Base-by-base conservation (phyloP, 2,888 invertebrate genomes). In the Tachina lurida region DNA sequence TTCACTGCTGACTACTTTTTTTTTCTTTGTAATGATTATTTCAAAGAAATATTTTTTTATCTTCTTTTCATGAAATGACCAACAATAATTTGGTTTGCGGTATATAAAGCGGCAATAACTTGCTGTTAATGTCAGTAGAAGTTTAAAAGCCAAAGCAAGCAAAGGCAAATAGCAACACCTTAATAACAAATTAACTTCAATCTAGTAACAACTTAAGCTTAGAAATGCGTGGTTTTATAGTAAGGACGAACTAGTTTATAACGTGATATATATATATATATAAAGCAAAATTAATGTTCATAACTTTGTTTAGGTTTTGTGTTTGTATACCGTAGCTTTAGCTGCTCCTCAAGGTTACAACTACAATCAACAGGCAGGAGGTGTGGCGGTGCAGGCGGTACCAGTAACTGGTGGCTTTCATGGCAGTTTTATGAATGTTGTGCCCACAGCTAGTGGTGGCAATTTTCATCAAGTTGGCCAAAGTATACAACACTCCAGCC, bases 151-250 rank as follows among this genome's bases (percentile, higher is more conserved):
- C 81, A 65, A 84, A 87, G 82, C 77, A 87, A 87, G 82, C 87
- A 88, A 88, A 86, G 7, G 31, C 31, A 31, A 31, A 31, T 5
- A 31, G 88, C 87, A 88, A 88, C 86, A 87, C 84, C 87, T 80
- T 58, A 88, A 68, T 65, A 84, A 74, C 73, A 67, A 74, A 62
- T 87, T 84, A 76, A 89, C 89, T 90, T 65, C 22, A 91, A 80
- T 88, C 86, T 84, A 81, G 79, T 84, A 85, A 87, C 87, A 87
- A 77, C 52, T 60, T 81, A 90, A 91, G 89, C 88, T 85, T 62
- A 88, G 90, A 91, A 89, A 92, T 92, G 92, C 91, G 91, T 92
- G 91, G 91, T 89, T 90, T 92, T 87, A 90, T 92, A 90, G 92
- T 92, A 91, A 91, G 91, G 84, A 81, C 22, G 91, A 84, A 81